phyloP scores from a whole-genome alignment of 64 coral and sea anemone genomes.

The Orbicella faveolata region DNA sequence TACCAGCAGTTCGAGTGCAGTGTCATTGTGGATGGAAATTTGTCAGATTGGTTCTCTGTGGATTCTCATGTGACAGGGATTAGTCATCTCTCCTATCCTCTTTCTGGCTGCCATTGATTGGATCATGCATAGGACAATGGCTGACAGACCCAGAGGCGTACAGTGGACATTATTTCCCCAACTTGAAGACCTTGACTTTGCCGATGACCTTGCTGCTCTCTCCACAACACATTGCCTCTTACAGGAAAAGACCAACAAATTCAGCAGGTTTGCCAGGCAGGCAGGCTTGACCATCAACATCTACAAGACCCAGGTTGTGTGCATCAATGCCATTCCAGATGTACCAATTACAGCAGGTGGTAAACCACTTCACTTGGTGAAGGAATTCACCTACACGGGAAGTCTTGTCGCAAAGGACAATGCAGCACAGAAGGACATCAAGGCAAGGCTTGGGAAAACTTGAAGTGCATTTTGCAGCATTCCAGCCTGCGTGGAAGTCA shows the following conservation, averaged over 20 bases:
- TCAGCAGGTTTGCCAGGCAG: not conserved
- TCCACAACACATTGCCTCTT: not conserved
- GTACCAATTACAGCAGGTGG: not conserved
- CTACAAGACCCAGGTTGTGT: not conserved
- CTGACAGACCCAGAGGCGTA: not conserved
- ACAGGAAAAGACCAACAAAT: not conserved
- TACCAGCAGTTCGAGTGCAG: constrained; percentile 32
- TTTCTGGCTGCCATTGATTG: not conserved
- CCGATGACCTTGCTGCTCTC: not conserved
- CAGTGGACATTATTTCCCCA: not conserved
- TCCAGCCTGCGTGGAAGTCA: constrained; percentile 14
- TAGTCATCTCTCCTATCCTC: not conserved
- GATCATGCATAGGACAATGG: not conserved
- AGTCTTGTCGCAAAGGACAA: constrained; percentile 43
- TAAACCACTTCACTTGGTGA: not conserved
- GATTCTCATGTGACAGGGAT: not conserved
- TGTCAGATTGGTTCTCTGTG: not conserved
- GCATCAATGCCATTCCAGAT: not conserved
- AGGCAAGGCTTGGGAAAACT: constrained; percentile 20
- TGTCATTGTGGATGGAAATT: constrained; percentile 8
- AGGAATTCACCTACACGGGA: constrained; percentile 24
- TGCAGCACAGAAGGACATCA: constrained; percentile 45
- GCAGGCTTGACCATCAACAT: not conserved
- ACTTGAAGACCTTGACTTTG: constrained; percentile 5
- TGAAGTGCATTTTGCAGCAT: constrained; percentile 11